These are phyloP conservation scores for Phortica okadai DNA, from an alignment of 2,888 invertebrate genomes.

Conservation along the genomic window DNA sequence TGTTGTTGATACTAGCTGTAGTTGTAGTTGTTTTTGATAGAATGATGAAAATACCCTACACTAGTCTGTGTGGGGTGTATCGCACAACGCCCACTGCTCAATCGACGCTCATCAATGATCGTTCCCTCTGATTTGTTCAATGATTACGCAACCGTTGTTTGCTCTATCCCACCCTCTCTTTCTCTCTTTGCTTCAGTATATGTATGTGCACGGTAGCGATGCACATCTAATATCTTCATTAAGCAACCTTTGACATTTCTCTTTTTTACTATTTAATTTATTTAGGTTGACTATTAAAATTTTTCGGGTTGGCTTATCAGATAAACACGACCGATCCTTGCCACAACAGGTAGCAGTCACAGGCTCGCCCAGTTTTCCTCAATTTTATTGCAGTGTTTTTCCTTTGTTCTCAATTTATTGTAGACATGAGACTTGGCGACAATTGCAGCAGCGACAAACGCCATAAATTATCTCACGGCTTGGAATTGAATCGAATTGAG, in stretches of 20 bases:
- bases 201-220: conserved; percentile 18
- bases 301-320: conserved; percentile 17
- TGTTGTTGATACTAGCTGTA: not conserved
- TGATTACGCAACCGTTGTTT: not conserved
- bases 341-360: conserved; percentile 21
- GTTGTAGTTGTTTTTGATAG: too few species aligned
- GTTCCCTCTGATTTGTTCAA: not conserved
- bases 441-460: conserved; percentile 11
- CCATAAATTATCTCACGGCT: conserved; percentile 10
- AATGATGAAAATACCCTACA: not conserved
- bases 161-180: not conserved
- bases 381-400: not conserved
- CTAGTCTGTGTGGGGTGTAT: not conserved
- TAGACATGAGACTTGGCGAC: not conserved
- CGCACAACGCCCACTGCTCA: not conserved
- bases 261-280: not conserved
- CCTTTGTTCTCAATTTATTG: not conserved
- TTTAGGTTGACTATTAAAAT: conserved; percentile 9
- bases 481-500: not conserved
- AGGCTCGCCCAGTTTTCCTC: not conserved
- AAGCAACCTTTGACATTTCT: conserved; percentile 67
- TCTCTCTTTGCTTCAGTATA: too few species aligned
- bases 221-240: conserved; percentile 67
- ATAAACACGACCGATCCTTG: conserved; percentile 13
- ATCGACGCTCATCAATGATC: conserved; percentile 5